These are phyloP conservation scores for Myzus persicae DNA, from an alignment of 1,140 invertebrate genomes.

Conservation along the genomic window DNA sequence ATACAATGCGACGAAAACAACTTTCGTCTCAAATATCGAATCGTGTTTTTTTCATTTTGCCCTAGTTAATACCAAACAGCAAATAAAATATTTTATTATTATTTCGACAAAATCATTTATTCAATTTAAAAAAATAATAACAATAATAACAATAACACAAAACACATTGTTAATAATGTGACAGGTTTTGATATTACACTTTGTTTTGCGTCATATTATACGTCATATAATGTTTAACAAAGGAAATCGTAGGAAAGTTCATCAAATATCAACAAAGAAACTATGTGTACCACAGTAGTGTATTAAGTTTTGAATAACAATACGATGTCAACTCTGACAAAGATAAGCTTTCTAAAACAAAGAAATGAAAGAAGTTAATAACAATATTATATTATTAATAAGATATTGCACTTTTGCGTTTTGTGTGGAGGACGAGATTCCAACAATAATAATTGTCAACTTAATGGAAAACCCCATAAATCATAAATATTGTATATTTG, in stretches of 20 bases:
- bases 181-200: neutral
- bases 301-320: neutral
- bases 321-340: neutral
- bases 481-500: neutral
- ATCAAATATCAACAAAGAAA: neutral
- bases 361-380: neutral
- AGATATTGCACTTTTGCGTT: neutral
- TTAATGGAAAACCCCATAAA: neutral
- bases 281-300: neutral
- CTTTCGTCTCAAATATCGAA: neutral
- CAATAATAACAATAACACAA: neutral
- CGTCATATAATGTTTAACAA: neutral
- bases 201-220: neutral
- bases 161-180: neutral
- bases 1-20: neutral
- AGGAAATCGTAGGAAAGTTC: neutral
- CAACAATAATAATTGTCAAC: slow-evolving; percentile 24
- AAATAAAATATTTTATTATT: neutral
- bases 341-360: neutral
- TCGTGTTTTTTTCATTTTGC: neutral
- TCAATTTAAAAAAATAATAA: neutral
- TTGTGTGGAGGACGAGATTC: neutral
- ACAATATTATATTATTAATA: neutral
- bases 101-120: neutral
- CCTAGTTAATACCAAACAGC: neutral